These are phyloP conservation scores for Scomber colias DNA, from an alignment of 2,113 vertebrate species.

Conservation along the genomic window DNA sequence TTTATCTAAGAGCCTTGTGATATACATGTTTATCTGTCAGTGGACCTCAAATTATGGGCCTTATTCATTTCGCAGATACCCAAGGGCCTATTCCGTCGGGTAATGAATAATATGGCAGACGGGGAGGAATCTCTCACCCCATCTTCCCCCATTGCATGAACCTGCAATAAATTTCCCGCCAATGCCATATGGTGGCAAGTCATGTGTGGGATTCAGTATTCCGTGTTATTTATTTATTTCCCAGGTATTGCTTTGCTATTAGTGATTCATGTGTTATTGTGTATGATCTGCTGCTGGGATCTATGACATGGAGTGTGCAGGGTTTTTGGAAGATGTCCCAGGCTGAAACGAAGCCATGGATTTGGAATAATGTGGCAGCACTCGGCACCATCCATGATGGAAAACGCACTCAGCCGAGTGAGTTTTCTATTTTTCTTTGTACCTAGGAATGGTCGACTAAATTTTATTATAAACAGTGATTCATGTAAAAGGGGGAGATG, in stretches of 20 bases:
- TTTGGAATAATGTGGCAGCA: constrained; percentile 33
- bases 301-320: constrained; percentile 57
- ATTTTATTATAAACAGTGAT: not conserved
- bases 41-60: constrained; percentile 52
- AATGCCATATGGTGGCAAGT: constrained; percentile 72
- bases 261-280: constrained; percentile 76
- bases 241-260: constrained; percentile 76
- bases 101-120: constrained; percentile 70
- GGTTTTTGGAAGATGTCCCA: constrained; percentile 58
- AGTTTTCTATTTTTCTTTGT: not conserved
- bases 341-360: constrained; percentile 56
- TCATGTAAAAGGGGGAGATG: not conserved
- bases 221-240: constrained; percentile 79
- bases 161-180: constrained; percentile 66
- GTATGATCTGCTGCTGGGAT: constrained; percentile 70
- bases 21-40: constrained; percentile 70
- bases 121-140: constrained; percentile 56
- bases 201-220: constrained; percentile 65
- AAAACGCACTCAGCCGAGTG: not conserved
- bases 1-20: constrained; percentile 37
- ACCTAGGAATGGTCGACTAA: constrained; percentile 4
- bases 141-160: constrained; percentile 59
- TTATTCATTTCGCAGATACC: constrained; percentile 54
- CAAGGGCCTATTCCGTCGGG: constrained; percentile 58
- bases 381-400: not conserved